Conservation (phyloP, 2,113 vertebrate genomes). For the Ailuropoda melanoleuca region DNA sequence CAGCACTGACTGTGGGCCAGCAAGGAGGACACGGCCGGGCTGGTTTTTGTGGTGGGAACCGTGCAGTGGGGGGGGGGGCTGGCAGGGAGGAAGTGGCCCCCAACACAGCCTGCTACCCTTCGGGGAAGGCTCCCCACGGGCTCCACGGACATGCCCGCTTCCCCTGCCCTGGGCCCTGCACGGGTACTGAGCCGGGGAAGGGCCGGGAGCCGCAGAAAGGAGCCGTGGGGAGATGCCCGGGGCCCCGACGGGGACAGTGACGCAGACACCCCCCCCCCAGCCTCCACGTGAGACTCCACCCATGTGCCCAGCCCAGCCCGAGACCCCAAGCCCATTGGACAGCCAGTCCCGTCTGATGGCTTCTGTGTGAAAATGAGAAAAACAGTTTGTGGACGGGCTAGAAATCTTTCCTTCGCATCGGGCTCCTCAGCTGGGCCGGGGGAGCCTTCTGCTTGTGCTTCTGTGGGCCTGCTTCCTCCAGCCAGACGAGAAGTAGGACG, state of each 20-base stretch:
- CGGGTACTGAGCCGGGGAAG: background rate
- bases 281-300: background rate
- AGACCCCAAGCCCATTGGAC: background rate
- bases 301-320: background rate
- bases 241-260: background rate
- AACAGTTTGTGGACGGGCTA: background rate
- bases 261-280: background rate
- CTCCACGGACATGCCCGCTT: background rate
- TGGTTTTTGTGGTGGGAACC: no score
- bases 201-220: background rate
- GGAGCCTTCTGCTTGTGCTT: background rate
- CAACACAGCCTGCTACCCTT: no score
- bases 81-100: background rate
- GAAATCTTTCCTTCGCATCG: background rate
- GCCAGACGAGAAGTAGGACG: background rate
- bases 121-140: background rate
- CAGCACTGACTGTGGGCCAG: accelerated
- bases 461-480: background rate
- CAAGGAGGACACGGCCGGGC: accelerated
- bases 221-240: background rate
- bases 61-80: no score
- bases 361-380: background rate
- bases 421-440: background rate
- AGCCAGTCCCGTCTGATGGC: slow-evolving; percentile 26
- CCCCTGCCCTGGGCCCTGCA: background rate